These are phyloP conservation scores for Bovichtus diacanthus DNA, from an alignment of 2,797 vertebrate genomes.

Conservation along the genomic window DNA sequence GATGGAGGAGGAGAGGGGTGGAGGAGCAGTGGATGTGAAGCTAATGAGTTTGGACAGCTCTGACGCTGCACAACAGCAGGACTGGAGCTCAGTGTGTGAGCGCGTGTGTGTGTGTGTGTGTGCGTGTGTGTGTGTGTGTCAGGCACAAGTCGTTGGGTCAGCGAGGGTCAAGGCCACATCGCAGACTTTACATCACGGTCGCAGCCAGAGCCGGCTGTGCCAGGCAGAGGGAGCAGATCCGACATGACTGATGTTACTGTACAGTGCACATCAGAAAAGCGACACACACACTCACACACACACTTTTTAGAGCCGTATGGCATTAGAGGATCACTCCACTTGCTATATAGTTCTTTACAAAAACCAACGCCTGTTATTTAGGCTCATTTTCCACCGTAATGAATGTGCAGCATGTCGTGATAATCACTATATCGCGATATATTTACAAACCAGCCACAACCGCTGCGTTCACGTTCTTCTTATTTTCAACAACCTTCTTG, in stretches of 20 bases:
- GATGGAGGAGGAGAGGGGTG: constrained; percentile 69
- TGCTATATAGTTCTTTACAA: not conserved
- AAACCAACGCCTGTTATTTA: constrained; percentile 4
- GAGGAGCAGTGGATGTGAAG: constrained; percentile 68
- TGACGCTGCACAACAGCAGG: constrained; percentile 65
- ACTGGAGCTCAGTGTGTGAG: constrained; percentile 18
- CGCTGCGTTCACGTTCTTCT: no score
- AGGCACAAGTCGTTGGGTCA: constrained; percentile 54
- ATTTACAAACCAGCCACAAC: no score
- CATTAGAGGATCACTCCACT: not conserved
- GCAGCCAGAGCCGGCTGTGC: constrained; percentile 41
- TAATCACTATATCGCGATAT: no score
- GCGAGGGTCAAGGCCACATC: constrained; percentile 70
- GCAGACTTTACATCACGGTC: constrained; percentile 69
- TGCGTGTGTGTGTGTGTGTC: constrained; percentile 28
- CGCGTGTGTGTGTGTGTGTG: constrained; percentile 7
- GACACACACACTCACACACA: not conserved
- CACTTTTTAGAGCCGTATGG: not conserved
- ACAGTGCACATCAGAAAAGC: not conserved
- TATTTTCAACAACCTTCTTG: no score
- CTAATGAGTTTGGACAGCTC: constrained; percentile 79
- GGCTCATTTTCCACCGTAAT: not conserved
- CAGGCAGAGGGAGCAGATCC: constrained; percentile 8
- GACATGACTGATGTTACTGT: constrained; percentile 4
- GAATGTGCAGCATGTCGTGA: not conserved